A percentile compares a stretch with the other conserved stretches of the same genome.
phyloP scores from a whole-genome alignment of 2,797 vertebrate genomes.

The Peromyscus eremicus region DNA sequence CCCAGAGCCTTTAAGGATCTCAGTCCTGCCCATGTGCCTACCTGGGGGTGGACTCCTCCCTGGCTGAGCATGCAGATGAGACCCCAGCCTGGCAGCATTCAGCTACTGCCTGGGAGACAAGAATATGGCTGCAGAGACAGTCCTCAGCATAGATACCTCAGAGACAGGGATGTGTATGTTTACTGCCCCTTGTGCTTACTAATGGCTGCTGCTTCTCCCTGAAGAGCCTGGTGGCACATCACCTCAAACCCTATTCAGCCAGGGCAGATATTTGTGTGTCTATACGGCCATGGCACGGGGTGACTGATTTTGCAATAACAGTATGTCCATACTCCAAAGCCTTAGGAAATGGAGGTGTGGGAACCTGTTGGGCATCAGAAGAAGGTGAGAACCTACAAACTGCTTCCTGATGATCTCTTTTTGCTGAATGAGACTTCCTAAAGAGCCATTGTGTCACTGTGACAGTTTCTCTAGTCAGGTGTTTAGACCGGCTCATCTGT shows the following conservation, averaged over 20 bases:
- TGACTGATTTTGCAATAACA: not conserved
- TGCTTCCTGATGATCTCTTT: not conserved
- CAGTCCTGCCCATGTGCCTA: not conserved
- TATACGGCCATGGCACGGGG: not conserved
- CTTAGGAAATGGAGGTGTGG: not conserved
- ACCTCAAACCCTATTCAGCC: not conserved
- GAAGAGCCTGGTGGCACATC: not conserved
- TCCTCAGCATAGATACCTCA: not conserved
- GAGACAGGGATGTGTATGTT: not conserved
- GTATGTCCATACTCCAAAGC: not conserved
- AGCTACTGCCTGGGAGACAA: not conserved
- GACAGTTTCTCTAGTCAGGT: not conserved
- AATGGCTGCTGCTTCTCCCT: not conserved
- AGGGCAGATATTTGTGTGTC: not conserved
- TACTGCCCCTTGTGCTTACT: not conserved
- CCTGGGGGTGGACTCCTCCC: not conserved
- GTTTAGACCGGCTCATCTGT: not conserved
- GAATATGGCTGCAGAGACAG: not conserved
- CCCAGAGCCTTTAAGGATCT: not conserved
- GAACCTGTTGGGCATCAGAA: not conserved
- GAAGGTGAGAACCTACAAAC: not conserved
- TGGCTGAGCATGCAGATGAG: not conserved
- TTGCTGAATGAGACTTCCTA: not conserved
- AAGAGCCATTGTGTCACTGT: not conserved
- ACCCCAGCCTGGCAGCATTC: not conserved